phyloP scores from a whole-genome alignment of 2,797 vertebrate genomes.

The Tarsius wallacei region DNA sequence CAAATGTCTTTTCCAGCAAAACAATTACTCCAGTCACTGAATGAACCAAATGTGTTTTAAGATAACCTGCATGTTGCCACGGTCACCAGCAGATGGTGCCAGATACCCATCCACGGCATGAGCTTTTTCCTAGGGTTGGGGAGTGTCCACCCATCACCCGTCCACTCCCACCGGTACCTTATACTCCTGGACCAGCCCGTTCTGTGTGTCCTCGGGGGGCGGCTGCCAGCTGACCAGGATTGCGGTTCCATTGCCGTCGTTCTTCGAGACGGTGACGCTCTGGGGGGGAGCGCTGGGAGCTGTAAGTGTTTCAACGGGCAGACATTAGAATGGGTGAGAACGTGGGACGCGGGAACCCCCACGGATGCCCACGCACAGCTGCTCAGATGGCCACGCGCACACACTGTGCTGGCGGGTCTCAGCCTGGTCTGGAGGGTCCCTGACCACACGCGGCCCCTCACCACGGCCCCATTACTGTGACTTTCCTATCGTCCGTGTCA shows the following conservation, averaged over 20 bases:
- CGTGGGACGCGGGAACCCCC: neutral
- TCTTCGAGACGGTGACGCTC: constrained; percentile 96
- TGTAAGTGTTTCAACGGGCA: constrained; percentile 84
- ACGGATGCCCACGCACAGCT: no score
- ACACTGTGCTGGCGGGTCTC: no score
- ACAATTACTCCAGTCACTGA: constrained; percentile 52
- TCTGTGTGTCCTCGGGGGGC: constrained; percentile 97
- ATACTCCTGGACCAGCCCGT: constrained; percentile 98
- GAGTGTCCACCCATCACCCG: neutral
- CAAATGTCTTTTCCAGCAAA: constrained; percentile 73
- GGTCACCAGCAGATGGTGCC: constrained; percentile 95
- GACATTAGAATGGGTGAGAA: neutral
- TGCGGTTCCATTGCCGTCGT: constrained; percentile 96
- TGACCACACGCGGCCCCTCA: no score
- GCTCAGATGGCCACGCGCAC: no score
- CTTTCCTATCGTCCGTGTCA: no score
- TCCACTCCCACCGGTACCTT: constrained; percentile 92
- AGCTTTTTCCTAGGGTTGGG: neutral
- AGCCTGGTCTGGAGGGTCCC: no score
- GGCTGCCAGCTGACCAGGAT: constrained; percentile 98
- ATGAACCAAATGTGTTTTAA: accelerated
- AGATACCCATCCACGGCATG: constrained; percentile 90
- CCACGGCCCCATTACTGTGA: no score
- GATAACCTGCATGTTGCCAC: neutral
- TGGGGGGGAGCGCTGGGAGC: constrained; percentile 97